These are phyloP conservation scores for Matsumurasca onukii DNA, from an alignment of 1,140 invertebrate species.

Conservation along the genomic window DNA sequence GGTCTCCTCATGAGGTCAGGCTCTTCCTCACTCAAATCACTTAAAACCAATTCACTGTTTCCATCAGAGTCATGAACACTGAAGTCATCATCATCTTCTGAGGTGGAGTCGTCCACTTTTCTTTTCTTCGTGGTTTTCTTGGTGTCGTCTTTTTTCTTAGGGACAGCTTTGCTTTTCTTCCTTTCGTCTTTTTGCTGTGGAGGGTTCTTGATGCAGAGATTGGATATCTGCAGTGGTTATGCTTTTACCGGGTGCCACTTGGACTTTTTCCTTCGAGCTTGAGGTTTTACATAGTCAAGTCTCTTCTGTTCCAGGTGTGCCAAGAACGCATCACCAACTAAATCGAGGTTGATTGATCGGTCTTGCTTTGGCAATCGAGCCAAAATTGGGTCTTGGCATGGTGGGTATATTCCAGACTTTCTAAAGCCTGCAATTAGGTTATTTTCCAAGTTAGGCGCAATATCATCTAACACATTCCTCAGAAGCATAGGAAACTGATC, in stretches of 20 bases:
- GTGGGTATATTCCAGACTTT: conserved; percentile 35
- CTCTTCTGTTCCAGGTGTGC: background rate
- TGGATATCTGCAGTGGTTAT: background rate
- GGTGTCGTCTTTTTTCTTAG: background rate
- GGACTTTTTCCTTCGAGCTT: conserved; percentile 8
- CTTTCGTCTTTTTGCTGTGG: background rate
- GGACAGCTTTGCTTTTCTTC: background rate
- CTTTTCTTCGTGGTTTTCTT: conserved; percentile 2
- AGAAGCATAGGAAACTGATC: conserved; percentile 20
- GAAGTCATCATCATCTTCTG: background rate
- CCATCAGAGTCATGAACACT: conserved; percentile 18
- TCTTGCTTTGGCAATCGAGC: conserved; percentile 18
- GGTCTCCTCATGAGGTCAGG: background rate
- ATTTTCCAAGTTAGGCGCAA: conserved; percentile 19
- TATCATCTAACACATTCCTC: conserved; percentile 19
- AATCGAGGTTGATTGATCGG: background rate
- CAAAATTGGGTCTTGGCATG: background rate
- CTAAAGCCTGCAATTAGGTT: conserved; percentile 35
- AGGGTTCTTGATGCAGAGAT: background rate
- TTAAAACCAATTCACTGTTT: conserved; percentile 4
- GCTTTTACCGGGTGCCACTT: conserved; percentile 23
- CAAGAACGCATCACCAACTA: conserved; percentile 21
- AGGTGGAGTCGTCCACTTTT: background rate
- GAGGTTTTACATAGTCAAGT: background rate
- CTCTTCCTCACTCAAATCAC: background rate